phyloP scores from a whole-genome alignment of 2,113 vertebrate species.

The Neotoma lepida region DNA sequence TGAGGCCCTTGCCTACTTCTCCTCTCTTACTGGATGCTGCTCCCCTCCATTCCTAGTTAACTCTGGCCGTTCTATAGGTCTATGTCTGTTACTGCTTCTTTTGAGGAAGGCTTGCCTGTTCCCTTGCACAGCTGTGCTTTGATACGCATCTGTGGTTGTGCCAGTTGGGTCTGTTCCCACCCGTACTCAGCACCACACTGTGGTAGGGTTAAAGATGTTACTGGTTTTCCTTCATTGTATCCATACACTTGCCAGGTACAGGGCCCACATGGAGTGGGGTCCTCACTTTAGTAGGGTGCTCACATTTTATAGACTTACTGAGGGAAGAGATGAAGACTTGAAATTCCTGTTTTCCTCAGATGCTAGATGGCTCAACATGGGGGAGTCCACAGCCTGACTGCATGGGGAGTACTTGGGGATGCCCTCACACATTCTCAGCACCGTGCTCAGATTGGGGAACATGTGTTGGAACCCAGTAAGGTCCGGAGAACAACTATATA shows the following conservation, averaged over 20 bases:
- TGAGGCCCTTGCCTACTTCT: neutral
- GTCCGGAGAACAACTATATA: neutral
- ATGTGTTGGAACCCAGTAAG: neutral
- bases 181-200: too few species aligned
- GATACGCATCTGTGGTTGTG: neutral
- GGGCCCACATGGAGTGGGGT: neutral
- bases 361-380: neutral
- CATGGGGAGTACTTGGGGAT: neutral
- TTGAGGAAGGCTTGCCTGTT: neutral
- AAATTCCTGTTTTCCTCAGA: neutral
- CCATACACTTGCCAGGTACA: neutral
- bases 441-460: neutral
- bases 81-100: neutral
- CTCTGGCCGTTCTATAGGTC: neutral
- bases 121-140: neutral
- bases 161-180: neutral
- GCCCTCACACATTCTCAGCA: neutral
- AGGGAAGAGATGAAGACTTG: neutral
- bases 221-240: neutral
- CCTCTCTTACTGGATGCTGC: neutral
- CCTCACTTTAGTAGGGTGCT: neutral
- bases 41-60: neutral
- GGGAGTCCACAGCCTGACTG: neutral
- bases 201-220: neutral
- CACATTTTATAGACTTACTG: neutral